These are phyloP conservation scores for Crocallis elinguaria DNA, from an alignment of 2,888 invertebrate genomes.

Conservation along the genomic window DNA sequence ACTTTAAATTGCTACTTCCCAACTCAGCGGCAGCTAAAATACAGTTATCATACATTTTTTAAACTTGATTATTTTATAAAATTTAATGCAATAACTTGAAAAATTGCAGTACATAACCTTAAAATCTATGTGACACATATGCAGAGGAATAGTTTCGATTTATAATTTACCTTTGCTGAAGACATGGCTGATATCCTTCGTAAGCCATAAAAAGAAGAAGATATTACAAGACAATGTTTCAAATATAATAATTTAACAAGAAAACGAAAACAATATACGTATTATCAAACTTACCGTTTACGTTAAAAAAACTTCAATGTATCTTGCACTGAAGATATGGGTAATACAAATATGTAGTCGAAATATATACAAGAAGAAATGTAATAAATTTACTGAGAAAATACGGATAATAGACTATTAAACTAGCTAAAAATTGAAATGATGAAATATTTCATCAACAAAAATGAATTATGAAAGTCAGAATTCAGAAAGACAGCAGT, in stretches of 20 bases:
- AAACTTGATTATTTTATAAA: neutral
- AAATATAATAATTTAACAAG: neutral
- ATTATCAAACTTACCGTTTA: too few relatives aligned
- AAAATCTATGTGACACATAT: constrained; percentile 50
- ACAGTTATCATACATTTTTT: too few relatives aligned
- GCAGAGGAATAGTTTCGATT: constrained; percentile 35
- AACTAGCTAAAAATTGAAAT: too few relatives aligned
- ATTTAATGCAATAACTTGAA: neutral
- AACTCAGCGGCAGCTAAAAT: neutral
- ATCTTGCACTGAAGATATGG: too few relatives aligned
- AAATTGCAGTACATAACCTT: constrained; percentile 52
- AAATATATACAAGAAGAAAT: too few relatives aligned
- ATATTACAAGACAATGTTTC: neutral
- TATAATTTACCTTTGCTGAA: constrained; percentile 59
- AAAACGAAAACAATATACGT: neutral
- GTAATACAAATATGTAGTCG: too few relatives aligned
- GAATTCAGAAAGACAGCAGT: too few relatives aligned
- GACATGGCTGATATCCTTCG: constrained; percentile 69
- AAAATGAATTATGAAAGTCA: too few relatives aligned
- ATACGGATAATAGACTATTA: too few relatives aligned
- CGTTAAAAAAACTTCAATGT: too few relatives aligned
- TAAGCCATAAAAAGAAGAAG: constrained; percentile 56
- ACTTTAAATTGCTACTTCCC: neutral
- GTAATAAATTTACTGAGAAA: too few relatives aligned
- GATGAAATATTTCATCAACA: too few relatives aligned